Conservation (phyloP, 2,797 vertebrate species). For the Amazona finschi region DNA sequence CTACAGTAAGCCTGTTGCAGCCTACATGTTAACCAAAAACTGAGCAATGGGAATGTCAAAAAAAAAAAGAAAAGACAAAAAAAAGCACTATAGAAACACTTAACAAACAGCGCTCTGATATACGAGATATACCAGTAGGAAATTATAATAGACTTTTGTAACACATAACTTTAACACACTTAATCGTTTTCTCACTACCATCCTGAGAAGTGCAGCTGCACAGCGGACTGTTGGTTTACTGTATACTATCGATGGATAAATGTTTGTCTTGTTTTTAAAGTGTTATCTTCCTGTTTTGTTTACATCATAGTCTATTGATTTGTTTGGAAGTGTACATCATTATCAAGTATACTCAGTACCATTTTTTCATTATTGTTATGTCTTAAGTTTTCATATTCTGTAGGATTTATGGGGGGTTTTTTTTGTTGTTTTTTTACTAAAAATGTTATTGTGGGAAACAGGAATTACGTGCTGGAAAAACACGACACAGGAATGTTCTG, state of each 20-base stretch:
- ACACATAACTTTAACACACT: slow-evolving; percentile 78
- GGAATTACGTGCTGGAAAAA: slow-evolving; percentile 73
- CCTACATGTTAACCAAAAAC: slow-evolving; percentile 82
- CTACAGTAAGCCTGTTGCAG: slow-evolving; percentile 90
- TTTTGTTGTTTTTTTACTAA: slow-evolving; percentile 66
- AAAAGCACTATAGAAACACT: slow-evolving; percentile 74
- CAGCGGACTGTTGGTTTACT: slow-evolving; percentile 75
- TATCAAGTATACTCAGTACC: slow-evolving; percentile 73
- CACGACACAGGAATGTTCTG: slow-evolving; percentile 68
- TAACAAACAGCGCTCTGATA: slow-evolving; percentile 72
- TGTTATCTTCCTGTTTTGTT: slow-evolving; percentile 84
- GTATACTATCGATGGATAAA: slow-evolving; percentile 80
- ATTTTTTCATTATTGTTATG: slow-evolving; percentile 72
- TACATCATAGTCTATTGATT: slow-evolving; percentile 78
- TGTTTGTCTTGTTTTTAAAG: slow-evolving; percentile 78
- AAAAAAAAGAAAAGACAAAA: slow-evolving; percentile 25
- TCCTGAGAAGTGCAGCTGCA: slow-evolving; percentile 71
- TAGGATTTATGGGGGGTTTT: slow-evolving; percentile 59
- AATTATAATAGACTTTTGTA: slow-evolving; percentile 73
- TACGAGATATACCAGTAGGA: slow-evolving; percentile 76
- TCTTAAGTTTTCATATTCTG: slow-evolving; percentile 74
- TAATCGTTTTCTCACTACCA: slow-evolving; percentile 75
- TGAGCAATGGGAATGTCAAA: slow-evolving; percentile 77
- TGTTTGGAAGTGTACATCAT: slow-evolving; percentile 75
- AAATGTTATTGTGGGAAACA: slow-evolving; percentile 75